These are phyloP conservation scores for Andrena hattorfiana DNA, from an alignment of 2,888 invertebrate genomes.

Conservation along the genomic window DNA sequence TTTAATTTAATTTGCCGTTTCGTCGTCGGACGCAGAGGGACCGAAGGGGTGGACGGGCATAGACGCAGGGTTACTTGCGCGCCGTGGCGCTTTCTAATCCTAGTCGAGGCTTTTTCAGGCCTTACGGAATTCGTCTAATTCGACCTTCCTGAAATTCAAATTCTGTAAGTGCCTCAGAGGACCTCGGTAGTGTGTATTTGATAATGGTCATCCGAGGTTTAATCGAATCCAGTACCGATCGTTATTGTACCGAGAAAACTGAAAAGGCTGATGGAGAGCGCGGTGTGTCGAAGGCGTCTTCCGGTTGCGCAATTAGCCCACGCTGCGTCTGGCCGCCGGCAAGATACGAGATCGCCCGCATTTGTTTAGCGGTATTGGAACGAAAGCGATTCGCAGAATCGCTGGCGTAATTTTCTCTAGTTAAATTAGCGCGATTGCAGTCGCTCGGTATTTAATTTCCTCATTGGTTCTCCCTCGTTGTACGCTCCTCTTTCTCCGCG, in stretches of 20 bases:
- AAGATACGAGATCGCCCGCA: neutral
- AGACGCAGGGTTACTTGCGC: constrained; percentile 49
- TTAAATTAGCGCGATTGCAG: constrained; percentile 65
- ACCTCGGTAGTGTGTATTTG: neutral
- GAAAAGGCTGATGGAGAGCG: constrained; percentile 35
- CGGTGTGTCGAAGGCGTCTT: constrained; percentile 48
- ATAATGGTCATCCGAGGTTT: constrained; percentile 15
- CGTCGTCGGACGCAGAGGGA: constrained; percentile 46
- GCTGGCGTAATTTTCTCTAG: constrained; percentile 59
- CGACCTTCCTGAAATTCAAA: too few species aligned
- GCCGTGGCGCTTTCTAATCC: constrained; percentile 58
- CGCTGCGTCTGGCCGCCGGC: constrained; percentile 10
- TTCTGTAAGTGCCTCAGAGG: neutral
- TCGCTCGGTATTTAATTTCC: constrained; percentile 55
- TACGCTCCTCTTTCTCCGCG: neutral
- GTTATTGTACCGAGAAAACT: constrained; percentile 68
- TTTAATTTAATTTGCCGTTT: constrained; percentile 77
- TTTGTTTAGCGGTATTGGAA: constrained; percentile 56
- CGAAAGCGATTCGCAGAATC: constrained; percentile 53
- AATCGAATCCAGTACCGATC: constrained; percentile 65
- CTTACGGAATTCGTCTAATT: too few species aligned
- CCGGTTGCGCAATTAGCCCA: constrained; percentile 41
- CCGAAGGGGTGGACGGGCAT: constrained; percentile 31
- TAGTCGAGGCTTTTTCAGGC: too few species aligned
- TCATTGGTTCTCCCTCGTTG: constrained; percentile 36